Evolutionary conservation across 2,888 invertebrate species (phyloP).

Genomic region (Falcaria lacertinaria): DNA sequence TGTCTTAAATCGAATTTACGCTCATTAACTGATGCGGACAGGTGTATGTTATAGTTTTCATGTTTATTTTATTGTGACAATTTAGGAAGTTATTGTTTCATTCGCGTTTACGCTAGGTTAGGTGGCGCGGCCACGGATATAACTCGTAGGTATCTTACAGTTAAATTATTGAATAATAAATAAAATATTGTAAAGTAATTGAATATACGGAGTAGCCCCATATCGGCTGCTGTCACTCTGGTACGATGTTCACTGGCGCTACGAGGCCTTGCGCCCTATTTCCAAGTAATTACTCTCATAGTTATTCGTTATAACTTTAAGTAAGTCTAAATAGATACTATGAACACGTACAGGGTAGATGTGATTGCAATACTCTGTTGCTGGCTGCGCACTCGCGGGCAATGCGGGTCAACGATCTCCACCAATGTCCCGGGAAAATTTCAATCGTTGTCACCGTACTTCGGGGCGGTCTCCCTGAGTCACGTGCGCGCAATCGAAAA

Average conservation of each 20-base stretch:
- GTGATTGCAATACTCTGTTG: slow-evolving; percentile 72
- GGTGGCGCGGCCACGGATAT: slow-evolving; percentile 69
- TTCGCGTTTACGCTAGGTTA: slow-evolving; percentile 74
- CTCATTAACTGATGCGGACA: slow-evolving; percentile 43
- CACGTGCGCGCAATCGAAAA: slow-evolving; percentile 5
- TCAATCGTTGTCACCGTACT: slow-evolving; percentile 14
- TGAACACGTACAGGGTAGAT: slow-evolving; percentile 78
- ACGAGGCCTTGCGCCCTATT: slow-evolving; percentile 48
- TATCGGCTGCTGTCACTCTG: slow-evolving; percentile 40
- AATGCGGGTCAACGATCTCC: slow-evolving; percentile 13
- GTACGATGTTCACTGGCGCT: slow-evolving; percentile 50
- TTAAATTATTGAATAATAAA: slow-evolving; percentile 40
- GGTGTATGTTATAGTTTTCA: slow-evolving; percentile 68
- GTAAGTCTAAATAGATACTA: slow-evolving; percentile 71
- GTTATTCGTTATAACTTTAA: slow-evolving; percentile 63
- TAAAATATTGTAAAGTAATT: slow-evolving; percentile 22
- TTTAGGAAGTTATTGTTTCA: slow-evolving; percentile 69
- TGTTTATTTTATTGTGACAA: slow-evolving; percentile 70
- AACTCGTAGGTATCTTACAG: slow-evolving; percentile 54
- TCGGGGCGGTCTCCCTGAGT: slow-evolving; percentile 8
- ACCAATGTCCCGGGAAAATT: slow-evolving; percentile 7
- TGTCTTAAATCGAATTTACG: slow-evolving; percentile 73
- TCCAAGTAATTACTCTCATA: slow-evolving; percentile 54
- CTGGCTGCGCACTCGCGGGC: slow-evolving; percentile 53
- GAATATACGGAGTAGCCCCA: slow-evolving; percentile 29